These are phyloP conservation scores for Microcebus griseorufus DNA, from an alignment of 2,113 vertebrate genomes.

Conservation along the genomic window DNA sequence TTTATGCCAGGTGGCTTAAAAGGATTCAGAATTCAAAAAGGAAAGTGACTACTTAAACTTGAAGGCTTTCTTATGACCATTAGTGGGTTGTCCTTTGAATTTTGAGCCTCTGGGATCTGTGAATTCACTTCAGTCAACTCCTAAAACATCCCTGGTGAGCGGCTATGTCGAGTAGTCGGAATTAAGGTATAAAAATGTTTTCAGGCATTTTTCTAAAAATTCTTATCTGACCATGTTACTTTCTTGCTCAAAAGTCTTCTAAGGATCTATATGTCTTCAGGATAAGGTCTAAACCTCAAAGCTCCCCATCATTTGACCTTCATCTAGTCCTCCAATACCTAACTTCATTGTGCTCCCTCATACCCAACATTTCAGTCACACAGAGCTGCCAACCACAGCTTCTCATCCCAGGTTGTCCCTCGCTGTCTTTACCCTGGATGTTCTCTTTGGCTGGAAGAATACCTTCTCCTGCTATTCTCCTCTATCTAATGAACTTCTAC, in stretches of 20 bases:
- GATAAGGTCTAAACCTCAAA: not conserved
- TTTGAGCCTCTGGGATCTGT: not conserved
- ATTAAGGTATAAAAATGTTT: not conserved
- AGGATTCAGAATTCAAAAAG: not conserved
- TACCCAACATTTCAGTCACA: not conserved
- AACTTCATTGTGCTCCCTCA: not conserved
- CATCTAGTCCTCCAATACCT: too few species aligned
- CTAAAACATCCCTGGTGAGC: not conserved
- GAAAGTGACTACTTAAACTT: not conserved
- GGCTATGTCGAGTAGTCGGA: too few species aligned
- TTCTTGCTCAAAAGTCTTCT: not conserved
- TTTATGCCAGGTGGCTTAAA: not conserved
- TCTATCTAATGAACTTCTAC: not conserved
- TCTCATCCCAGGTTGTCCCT: not conserved
- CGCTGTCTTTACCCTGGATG: not conserved
- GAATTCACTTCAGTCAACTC: not conserved
- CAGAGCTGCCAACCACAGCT: not conserved
- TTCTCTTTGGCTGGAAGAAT: not conserved
- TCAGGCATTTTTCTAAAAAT: not conserved
- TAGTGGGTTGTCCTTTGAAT: not conserved
- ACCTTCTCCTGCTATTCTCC: not conserved
- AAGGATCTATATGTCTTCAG: not conserved
- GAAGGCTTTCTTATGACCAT: conserved; percentile 8
- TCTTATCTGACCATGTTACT: not conserved
- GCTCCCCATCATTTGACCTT: not conserved